These are phyloP conservation scores for Maniola hyperantus DNA, from an alignment of 2,888 invertebrate genomes.

Conservation along the genomic window DNA sequence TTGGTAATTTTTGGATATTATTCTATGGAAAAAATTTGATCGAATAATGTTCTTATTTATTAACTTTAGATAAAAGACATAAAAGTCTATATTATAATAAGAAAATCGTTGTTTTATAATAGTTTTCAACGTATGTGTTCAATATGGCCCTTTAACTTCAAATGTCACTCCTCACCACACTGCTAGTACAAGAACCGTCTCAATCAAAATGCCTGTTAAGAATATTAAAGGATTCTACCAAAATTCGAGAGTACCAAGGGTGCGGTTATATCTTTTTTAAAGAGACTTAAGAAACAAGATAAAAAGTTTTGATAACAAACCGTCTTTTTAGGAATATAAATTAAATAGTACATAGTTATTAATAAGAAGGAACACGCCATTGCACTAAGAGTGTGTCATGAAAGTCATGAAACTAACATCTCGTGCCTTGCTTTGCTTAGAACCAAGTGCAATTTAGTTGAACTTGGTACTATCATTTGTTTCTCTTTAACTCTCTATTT, in stretches of 20 bases:
- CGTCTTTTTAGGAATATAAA: neutral
- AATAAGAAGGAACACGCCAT: constrained; percentile 9
- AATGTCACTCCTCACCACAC: too few species aligned
- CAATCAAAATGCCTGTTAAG: too few species aligned
- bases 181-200: too few species aligned
- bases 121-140: too few species aligned
- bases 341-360: neutral
- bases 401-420: constrained; percentile 28
- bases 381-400: constrained; percentile 26
- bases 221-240: neutral
- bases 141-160: too few species aligned
- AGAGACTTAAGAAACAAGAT: neutral
- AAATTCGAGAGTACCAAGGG: neutral
- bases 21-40: too few species aligned
- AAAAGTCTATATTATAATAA: too few species aligned
- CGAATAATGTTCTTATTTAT: too few species aligned
- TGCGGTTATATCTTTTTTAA: neutral
- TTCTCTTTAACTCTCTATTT: neutral
- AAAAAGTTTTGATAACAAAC: neutral
- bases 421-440: constrained; percentile 34
- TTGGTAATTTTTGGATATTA: too few species aligned
- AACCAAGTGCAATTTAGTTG: constrained; percentile 31
- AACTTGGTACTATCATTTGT: constrained; percentile 11
- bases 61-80: too few species aligned
- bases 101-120: too few species aligned